Evolutionary conservation across 1,140 invertebrate species (phyloP).

Genomic region (Drosophila nikananu): DNA sequence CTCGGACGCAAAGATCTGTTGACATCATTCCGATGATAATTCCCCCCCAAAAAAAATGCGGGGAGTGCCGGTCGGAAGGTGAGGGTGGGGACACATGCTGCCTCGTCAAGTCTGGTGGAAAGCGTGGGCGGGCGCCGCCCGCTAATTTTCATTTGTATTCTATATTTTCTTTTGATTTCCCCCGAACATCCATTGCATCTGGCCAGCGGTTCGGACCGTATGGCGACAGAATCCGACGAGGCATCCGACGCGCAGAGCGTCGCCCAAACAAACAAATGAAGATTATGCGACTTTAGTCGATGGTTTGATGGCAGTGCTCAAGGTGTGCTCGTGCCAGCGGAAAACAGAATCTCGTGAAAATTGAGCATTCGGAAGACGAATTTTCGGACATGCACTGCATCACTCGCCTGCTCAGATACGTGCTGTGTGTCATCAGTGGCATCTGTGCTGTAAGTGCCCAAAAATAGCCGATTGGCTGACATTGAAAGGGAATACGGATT

Average conservation of each 20-base stretch:
- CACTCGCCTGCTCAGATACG: constrained; percentile 57
- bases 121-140: constrained; percentile 54
- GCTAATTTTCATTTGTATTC: constrained; percentile 68
- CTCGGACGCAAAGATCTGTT: constrained; percentile 16
- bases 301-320: constrained; percentile 69
- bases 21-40: constrained; percentile 48
- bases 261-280: constrained; percentile 64
- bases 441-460: constrained; percentile 70
- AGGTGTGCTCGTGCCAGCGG: constrained; percentile 53
- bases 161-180: constrained; percentile 61
- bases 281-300: constrained; percentile 69
- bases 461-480: constrained; percentile 40
- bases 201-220: constrained; percentile 30
- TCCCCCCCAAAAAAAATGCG: background rate
- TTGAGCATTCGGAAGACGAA: background rate
- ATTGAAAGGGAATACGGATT: constrained; percentile 40
- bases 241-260: constrained; percentile 32
- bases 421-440: constrained; percentile 62
- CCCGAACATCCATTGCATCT: constrained; percentile 53
- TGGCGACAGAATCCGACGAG: constrained; percentile 48
- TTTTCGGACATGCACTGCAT: constrained; percentile 61
- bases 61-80: constrained; percentile 22
- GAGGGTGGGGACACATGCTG: constrained; percentile 56
- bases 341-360: constrained; percentile 34
- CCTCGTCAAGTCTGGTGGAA: constrained; percentile 27